Base-by-base conservation (phyloP, 1,140 invertebrate species). In the Atta colombica region DNA sequence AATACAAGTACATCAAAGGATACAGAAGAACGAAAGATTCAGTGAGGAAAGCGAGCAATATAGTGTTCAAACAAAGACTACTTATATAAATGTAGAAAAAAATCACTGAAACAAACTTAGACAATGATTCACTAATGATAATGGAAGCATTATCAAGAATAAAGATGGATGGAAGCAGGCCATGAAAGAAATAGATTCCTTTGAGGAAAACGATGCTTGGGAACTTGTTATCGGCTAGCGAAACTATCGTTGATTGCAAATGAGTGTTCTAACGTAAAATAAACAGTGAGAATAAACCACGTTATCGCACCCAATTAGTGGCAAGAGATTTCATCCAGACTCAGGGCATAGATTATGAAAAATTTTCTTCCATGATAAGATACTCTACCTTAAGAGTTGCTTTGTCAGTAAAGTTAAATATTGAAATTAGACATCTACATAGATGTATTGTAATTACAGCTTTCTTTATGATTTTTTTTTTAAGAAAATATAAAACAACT, bases 301-400 rank as follows among this genome's bases (percentile, higher is more conserved):
- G 25, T 4, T 63, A 63, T 63, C 10, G 12, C 2, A 8, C 25
- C 3, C 21, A 25, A 8, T 28, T 63, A 28, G 25, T 63, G 8
- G 21, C 25, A 3, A 25, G 5, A 12, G 60, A 1, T 12, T 63
- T 63, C 10, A 28, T 0, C 0, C 60, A 63, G 4, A 28, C 8
- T 12, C 25, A 10, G 10, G 25, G 25, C 12, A 28, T 63, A 14
- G 60, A 12, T 28, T 58, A 88, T 18, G 93, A 95, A 65, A 92
- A 89, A 16, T 95, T 94, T 90, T 90, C 93, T 31, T 78, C 60
- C 7, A 18, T 61, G 10, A 14, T 63, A 12, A 61, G 60, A 28
- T 12, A 63, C 7, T 28, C 3, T n/a, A 63, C 21, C 0, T 16
- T 53, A 28, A 12, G 60, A 28, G 4, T 12, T 28, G 60, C 60